These are phyloP conservation scores for Paelopatides confundens DNA, from an alignment of 53 echinoderm and acorn worm species.

Conservation along the genomic window DNA sequence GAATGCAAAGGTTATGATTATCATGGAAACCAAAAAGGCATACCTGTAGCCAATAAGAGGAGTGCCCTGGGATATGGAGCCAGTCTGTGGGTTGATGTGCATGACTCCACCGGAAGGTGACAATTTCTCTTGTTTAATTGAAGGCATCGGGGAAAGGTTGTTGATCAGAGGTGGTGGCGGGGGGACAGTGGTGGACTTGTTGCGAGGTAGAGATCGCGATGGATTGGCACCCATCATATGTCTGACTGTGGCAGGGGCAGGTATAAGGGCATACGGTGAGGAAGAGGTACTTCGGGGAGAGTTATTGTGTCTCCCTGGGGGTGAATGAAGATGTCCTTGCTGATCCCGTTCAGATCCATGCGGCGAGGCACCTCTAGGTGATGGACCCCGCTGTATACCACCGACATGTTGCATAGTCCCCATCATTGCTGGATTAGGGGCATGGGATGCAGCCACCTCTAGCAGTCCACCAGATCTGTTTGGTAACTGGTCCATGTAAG, in stretches of 20 bases:
- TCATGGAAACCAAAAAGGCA: no score
- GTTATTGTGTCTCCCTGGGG: slow-evolving; percentile 49
- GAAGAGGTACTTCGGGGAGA: slow-evolving; percentile 66
- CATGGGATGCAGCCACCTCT: slow-evolving; percentile 2
- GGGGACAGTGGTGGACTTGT: slow-evolving; percentile 74
- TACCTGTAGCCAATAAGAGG: slow-evolving; percentile 68
- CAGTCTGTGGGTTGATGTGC: slow-evolving; percentile 21
- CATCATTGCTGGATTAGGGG: neutral
- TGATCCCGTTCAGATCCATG: slow-evolving; percentile 12
- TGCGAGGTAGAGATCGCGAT: slow-evolving; percentile 60
- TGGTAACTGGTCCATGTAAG: slow-evolving; percentile 3
- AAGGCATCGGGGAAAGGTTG: slow-evolving; percentile 83
- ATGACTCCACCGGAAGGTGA: slow-evolving; percentile 70
- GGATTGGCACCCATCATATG: slow-evolving; percentile 23
- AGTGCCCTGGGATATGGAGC: slow-evolving; percentile 95
- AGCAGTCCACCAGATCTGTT: neutral
- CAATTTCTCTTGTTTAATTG: slow-evolving; percentile 83
- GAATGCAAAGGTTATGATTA: no score
- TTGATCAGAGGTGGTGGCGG: slow-evolving; percentile 90
- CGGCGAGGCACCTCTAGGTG: slow-evolving; percentile 18
- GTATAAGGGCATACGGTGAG: slow-evolving; percentile 89
- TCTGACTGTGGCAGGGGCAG: slow-evolving; percentile 62
- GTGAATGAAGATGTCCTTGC: slow-evolving; percentile 27
- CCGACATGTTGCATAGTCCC: neutral
- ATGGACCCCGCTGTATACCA: slow-evolving; percentile 13